Evolutionary conservation across 2,797 vertebrate genomes (phyloP), one percentile per base, ranked within the genome.

Genomic region (Tolypeutes matacus): DNA sequence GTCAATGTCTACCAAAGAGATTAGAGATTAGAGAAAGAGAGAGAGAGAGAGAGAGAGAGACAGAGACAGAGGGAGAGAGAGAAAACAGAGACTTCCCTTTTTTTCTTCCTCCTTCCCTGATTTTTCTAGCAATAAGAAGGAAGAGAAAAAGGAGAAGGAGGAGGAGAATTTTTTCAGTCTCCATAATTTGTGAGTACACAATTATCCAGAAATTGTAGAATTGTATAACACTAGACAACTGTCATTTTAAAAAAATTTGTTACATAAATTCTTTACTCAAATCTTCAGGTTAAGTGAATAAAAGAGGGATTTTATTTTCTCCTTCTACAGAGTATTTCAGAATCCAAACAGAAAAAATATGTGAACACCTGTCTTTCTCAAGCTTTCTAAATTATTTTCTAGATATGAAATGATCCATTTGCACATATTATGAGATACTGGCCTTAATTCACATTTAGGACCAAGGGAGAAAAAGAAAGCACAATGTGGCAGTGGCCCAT

Each of bases 161-260:
- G 25, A 67, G 21, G 3, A 85, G 23, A 80, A 14, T 0, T 7
- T 46, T 4, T 56, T 85, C 62, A 60, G 25, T 75, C 5, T 56
- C 29, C 34, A 7, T 84, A 76, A 87, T 78, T 56, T 81, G 23
- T 53, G 78, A 88, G 11, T 46, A 58, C 5, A 51, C 23, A 85
- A 20, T 46, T 39, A 94, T 27, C 36, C 27, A 86, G 39, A 6
- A 73, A 73, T 65, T 53, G 27, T 36, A 91, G 14, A 78, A 14
- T 83, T 93, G 9, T 8, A 4, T 34, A 81, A 36, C 3, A 36
- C 6, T 77, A 91, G 60, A 75, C 86, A 72, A 51, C 18, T 62
- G 69, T 58, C n/a, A 93, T 70, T 93, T 86, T 77, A 23, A 75
- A 96, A 84, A 23, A 75, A 4, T 93, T 13, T 72, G 7, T 78